Evolutionary conservation across 2,888 invertebrate species (phyloP), one percentile per base, ranked within the genome.

Genomic region (Dioctria rufipes): DNA sequence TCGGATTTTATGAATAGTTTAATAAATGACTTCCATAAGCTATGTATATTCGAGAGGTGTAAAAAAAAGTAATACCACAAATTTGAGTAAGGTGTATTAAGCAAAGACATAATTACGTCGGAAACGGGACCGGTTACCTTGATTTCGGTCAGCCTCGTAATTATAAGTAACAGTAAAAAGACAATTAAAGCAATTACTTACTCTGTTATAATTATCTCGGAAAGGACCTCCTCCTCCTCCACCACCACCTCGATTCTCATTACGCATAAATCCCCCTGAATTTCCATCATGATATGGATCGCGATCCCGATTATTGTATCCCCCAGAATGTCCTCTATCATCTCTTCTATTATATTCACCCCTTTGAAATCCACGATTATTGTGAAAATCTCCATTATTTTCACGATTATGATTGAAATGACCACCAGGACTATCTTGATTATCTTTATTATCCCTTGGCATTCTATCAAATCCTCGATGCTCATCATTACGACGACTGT

Each of bases 401-500:
- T 81, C 81, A 46, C 80, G 77, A 58, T 80, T 80, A 75, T 80
- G 65, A 67, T 79, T 75, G 11, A 80, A 80, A 71, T 82, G 78
- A 58, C 66, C 65, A 58, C 66, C 65, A 60, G 60, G 61, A 13
- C 61, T 63, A 49, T 81, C 81, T 43, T 73, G 63, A 49, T 80
- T 80, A 71, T 79, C 78, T 37, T 78, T 51, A 13, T 40, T 54
- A 46, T 77, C 77, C 3, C 77, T 77, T n/a, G 77, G 25, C 63
- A 77, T 63, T 8, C 77, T 25, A 49, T 77, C 77, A 9, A 77
- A 78, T 43, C 82, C 78, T 39, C 81, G 67, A 75, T 80, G 78
- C 43, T 84, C 82, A 77, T 83, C 81, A 67, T 83, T 77, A 39
- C 88, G 85, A 67, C 86, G 86, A 80, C 87, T 88, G 80, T 85